phyloP scores from a whole-genome alignment of 2,113 vertebrate species.

The Thinocorus orbignyianus region DNA sequence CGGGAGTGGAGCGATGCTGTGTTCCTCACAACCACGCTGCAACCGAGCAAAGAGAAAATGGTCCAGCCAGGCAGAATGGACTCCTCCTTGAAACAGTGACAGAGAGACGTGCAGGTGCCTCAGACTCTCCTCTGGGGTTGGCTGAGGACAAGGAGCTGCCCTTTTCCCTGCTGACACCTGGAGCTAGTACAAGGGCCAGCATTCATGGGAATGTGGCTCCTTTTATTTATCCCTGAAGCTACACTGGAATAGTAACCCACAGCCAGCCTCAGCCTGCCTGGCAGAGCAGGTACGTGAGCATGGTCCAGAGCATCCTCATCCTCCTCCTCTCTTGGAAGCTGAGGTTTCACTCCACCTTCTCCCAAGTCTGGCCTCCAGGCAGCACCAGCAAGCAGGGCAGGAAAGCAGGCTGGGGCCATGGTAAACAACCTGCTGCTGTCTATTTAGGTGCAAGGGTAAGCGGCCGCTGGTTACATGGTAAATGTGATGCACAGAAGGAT shows the following conservation, averaged over 20 bases:
- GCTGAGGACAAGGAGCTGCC: conserved; percentile 3
- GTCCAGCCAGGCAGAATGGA: background rate
- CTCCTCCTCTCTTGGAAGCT: background rate
- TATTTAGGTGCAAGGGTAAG: background rate
- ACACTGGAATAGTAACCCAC: background rate
- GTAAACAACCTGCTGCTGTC: background rate
- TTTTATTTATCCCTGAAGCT: conserved; percentile 39
- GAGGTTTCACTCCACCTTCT: conserved; percentile 3
- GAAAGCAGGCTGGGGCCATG: background rate
- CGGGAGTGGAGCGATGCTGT: background rate
- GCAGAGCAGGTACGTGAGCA: background rate
- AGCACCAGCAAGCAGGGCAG: background rate
- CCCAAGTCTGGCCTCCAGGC: background rate
- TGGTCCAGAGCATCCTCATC: background rate
- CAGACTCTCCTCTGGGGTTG: background rate
- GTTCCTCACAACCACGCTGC: background rate
- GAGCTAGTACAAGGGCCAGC: background rate
- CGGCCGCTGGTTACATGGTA: fast-evolving
- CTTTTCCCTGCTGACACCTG: background rate
- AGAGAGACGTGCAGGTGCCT: background rate
- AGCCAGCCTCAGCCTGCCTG: conserved; percentile 21
- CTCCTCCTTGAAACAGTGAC: background rate
- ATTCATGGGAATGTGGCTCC: background rate
- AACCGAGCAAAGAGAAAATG: background rate
- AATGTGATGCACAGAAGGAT: fast-evolving